phyloP scores from a whole-genome alignment of 2,888 invertebrate species.

The Chymomyza fuscimana region DNA sequence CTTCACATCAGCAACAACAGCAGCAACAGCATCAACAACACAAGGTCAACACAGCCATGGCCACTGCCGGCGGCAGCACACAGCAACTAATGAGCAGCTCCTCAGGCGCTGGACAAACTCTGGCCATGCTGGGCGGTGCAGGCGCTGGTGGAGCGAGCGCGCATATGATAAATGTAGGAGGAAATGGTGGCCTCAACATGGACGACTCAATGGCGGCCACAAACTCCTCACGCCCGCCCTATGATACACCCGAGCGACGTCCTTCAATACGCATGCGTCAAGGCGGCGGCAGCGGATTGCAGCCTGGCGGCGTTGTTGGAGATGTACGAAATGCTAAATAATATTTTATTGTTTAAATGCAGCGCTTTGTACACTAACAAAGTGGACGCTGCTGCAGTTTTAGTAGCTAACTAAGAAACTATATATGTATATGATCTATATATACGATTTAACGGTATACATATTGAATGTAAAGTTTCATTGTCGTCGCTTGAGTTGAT shows the following conservation, averaged over 20 bases:
- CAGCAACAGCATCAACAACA: constrained; percentile 52
- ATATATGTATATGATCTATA: constrained; percentile 39
- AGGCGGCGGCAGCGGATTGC: constrained; percentile 72
- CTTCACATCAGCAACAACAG: constrained; percentile 65
- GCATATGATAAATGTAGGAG: constrained; percentile 65
- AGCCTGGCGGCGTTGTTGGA: constrained; percentile 71
- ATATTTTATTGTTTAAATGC: constrained; percentile 79
- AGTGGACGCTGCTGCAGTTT: not conserved
- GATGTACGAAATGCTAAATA: constrained; percentile 80
- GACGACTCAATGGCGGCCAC: constrained; percentile 80
- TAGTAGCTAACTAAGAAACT: constrained; percentile 47
- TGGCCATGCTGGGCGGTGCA: constrained; percentile 63
- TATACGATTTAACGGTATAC: constrained; percentile 43
- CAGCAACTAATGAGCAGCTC: constrained; percentile 61
- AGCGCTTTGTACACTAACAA: not conserved
- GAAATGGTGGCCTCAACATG: constrained; percentile 74
- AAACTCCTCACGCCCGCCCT: constrained; percentile 79
- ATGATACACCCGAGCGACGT: constrained; percentile 80
- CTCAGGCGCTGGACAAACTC: constrained; percentile 53
- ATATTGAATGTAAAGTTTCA: constrained; percentile 55
- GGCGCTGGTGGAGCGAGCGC: constrained; percentile 63
- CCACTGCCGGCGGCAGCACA: constrained; percentile 67
- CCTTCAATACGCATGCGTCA: constrained; percentile 80
- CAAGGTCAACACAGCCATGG: constrained; percentile 67
- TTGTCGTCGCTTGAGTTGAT: constrained; percentile 24